These are phyloP conservation scores for Yponomeuta sedellus DNA, from an alignment of 2,888 invertebrate species.

Conservation along the genomic window DNA sequence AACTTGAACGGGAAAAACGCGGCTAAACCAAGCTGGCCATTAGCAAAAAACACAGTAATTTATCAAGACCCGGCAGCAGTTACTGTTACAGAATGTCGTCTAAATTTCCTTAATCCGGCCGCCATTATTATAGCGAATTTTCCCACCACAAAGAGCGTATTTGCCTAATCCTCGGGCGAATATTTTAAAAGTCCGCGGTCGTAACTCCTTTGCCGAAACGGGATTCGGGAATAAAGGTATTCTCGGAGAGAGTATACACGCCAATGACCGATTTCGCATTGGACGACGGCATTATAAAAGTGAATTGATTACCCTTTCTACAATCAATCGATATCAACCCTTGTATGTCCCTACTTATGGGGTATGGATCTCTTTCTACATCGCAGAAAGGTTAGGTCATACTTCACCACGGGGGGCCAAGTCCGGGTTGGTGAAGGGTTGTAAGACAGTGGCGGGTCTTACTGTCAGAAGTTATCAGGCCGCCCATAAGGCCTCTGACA, in stretches of 20 bases:
- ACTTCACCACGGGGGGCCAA: too few relatives aligned
- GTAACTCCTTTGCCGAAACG: constrained; percentile 25
- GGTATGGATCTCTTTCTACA: too few relatives aligned
- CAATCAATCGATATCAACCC: too few relatives aligned
- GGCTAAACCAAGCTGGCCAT: constrained; percentile 36
- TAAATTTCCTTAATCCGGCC: constrained; percentile 47
- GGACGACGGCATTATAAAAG: too few relatives aligned
- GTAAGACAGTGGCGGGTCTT: too few relatives aligned
- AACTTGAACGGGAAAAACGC: background rate
- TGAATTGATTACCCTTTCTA: too few relatives aligned
- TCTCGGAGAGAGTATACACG: background rate
- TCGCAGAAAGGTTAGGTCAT: too few relatives aligned
- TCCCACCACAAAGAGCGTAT: constrained; percentile 51
- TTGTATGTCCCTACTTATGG: too few relatives aligned
- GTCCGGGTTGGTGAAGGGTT: too few relatives aligned
- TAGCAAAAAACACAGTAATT: constrained; percentile 65
- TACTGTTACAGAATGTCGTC: constrained; percentile 36
- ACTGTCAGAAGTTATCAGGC: too few relatives aligned
- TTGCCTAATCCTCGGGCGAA: constrained; percentile 51
- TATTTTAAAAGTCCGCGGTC: constrained; percentile 37
- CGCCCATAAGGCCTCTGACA: too few relatives aligned
- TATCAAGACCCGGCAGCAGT: constrained; percentile 57
- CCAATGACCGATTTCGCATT: background rate
- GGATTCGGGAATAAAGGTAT: constrained; percentile 5
- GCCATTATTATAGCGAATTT: constrained; percentile 61